Base-by-base conservation (phyloP, 2,797 vertebrate species). In the Peromyscus attwateri region DNA sequence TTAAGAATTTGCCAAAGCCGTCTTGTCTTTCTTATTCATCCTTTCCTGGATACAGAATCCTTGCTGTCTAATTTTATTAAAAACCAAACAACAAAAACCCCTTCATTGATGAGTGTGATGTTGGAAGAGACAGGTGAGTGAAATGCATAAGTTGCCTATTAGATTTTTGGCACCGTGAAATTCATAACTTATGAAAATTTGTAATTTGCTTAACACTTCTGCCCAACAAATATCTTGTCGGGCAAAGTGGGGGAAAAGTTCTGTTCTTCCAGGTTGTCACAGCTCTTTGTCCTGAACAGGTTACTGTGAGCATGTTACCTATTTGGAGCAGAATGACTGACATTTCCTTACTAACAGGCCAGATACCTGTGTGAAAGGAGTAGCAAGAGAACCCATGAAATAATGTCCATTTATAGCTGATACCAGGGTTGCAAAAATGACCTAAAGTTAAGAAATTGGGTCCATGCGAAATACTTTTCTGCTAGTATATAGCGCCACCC, bases 401-500 rank as follows among this genome's bases (percentile, higher is more conserved):
- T 88, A 68, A 89, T 91, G 77, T 92, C 55, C 94, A 84, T 29
- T 77, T 80, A 66, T 40, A 70, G 49, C 70, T 93, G 43, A 71
- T 94, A 92, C n/a, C 62, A 93, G 91, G 71, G n/a, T 70, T 96
- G 57, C 55, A 85, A 82, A 93, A 88, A 73, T 70, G 83, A 89
- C 76, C 90, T 55, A 37, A 92, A 89, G 57, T 75, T 92, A 80
- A 82, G 89, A 93, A 97, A 96, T 82, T 25, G 46, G 57, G 37
- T 6, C 14, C 68, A 14, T 23, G 37, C 9, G 57, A 89, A 90
- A 88, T 92, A 40, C 70, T 66, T 95, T 97, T 98, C 66, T 91
- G 89, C 97, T 96, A 90, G 97, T 96, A 75, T 95, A 68, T 80
- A 97, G 97, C 96, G 96, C 98, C 98, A 98, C 97, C 97, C 80